phyloP scores from a whole-genome alignment of 2,797 vertebrate genomes.

The Esox masquinongy region DNA sequence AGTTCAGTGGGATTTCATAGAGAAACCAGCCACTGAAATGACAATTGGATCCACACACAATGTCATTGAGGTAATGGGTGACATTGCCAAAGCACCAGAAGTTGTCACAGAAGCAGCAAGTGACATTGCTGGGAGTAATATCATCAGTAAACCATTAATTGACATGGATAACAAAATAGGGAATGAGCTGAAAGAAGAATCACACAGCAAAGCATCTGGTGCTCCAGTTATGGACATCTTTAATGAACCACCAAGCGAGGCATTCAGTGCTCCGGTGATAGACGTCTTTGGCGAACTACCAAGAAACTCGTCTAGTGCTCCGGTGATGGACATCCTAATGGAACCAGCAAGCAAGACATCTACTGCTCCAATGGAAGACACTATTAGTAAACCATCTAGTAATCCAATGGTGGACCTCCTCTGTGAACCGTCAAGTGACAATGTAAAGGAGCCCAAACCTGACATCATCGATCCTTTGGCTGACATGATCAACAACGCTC shows the following conservation, averaged over 20 bases:
- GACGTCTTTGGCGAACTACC: not conserved
- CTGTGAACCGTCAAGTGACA: conserved; percentile 4
- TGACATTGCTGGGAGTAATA: conserved; percentile 19
- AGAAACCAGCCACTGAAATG: conserved; percentile 22
- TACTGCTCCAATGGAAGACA: not conserved
- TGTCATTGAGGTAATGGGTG: conserved; percentile 54
- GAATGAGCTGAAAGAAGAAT: conserved; percentile 10
- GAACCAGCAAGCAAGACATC: not conserved
- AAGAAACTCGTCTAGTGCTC: conserved; percentile 16
- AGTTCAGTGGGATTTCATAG: conserved; percentile 15
- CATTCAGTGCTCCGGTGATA: conserved; percentile 17
- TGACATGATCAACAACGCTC: conserved; percentile 41
- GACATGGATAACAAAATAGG: not conserved
- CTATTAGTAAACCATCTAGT: not conserved
- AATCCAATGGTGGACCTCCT: not conserved
- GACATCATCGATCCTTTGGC: conserved; percentile 50
- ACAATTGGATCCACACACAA: conserved; percentile 44
- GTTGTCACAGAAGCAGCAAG: not conserved
- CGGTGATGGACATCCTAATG: not conserved
- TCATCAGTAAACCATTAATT: conserved; percentile 8
- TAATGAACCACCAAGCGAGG: conserved; percentile 2
- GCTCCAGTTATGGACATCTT: not conserved
- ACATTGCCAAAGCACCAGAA: not conserved
- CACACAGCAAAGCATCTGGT: not conserved
- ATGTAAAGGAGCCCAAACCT: conserved; percentile 1